Evolutionary conservation across 2,797 vertebrate species (phyloP), one percentile per base, ranked within the genome.

Genomic region (Myotis myotis): DNA sequence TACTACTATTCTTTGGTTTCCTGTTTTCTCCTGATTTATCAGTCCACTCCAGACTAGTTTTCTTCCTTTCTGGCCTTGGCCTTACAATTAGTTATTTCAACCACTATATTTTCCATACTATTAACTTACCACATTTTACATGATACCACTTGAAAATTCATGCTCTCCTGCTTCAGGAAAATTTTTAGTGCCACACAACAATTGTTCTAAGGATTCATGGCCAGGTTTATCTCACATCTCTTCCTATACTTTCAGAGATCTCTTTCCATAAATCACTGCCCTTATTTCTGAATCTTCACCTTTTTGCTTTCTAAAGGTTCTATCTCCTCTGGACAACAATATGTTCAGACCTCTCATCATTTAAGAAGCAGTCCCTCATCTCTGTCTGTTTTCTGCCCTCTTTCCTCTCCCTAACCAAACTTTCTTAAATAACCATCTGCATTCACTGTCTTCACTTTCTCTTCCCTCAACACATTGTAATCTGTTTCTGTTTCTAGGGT

Each of bases 371-470:
- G 19, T 72, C 6, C 44, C 17, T 83, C 49, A 68, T 38, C 2
- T 1, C 68, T 87, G 68, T 13, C 25, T 78, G 15, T 62, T 90
- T 91, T 4, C 38, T 89, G 38, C 1, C 28, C 19, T 57, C n/a
- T 84, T 8, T 78, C 86, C 47, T 71, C 78, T 87, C 79, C 38
- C 41, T 64, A 87, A 86, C 22, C 41, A 80, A 72, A 10, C 1
- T 70, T 93, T 70, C 85, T 72, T 25, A 83, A 94, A 94, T 33
- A 88, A 86, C 25, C 70, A 62, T 85, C 28, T 85, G 30, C 60
- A 66, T 68, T 81, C 47, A 86, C 33, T 72, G 20, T 87, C 84
- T 89, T 93, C 33, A 83, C 4, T 89, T 83, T 23, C 36, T 83
- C 33, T 93, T 79, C 66, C 70, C 1, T 79, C 6, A 22, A 74